These are phyloP conservation scores for Salvelinus fontinalis DNA, from an alignment of 2,113 vertebrate genomes.

Conservation along the genomic window DNA sequence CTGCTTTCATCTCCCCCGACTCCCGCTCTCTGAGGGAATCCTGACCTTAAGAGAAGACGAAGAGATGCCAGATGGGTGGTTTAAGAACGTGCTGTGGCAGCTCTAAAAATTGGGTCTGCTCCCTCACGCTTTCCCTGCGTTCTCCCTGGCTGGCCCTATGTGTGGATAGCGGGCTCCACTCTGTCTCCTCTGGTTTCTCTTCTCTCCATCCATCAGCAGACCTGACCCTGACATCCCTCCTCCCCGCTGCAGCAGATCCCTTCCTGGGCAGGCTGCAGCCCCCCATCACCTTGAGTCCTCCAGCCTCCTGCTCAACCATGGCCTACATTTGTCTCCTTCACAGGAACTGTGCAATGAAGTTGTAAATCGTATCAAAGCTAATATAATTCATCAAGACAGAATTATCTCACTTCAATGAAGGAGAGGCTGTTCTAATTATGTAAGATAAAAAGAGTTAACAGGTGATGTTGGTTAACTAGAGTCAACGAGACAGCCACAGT, in stretches of 20 bases:
- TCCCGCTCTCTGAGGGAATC: constrained; percentile 49
- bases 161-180: constrained; percentile 4
- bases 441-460: background rate
- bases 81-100: background rate
- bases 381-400: background rate
- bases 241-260: background rate
- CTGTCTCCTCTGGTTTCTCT: background rate
- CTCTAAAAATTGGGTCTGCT: constrained; percentile 58
- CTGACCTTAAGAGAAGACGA: constrained; percentile 31
- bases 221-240: constrained; percentile 19
- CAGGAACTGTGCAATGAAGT: constrained; percentile 21
- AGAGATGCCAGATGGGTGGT: constrained; percentile 20
- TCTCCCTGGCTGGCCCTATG: background rate
- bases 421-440: background rate
- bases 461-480: background rate
- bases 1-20: constrained; percentile 30
- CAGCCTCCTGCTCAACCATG: constrained; percentile 13
- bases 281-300: constrained; percentile 7
- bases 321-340: constrained; percentile 48
- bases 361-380: constrained; percentile 8
- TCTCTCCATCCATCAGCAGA: constrained; percentile 7
- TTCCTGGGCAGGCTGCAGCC: constrained; percentile 34
- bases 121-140: constrained; percentile 6
- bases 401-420: background rate
- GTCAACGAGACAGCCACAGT: background rate